Percentiles rank a stretch among this genome's conserved stretches.
Evolutionary conservation across 2,797 vertebrate species (phyloP).

Genomic region (Pelobates cultripes): DNA sequence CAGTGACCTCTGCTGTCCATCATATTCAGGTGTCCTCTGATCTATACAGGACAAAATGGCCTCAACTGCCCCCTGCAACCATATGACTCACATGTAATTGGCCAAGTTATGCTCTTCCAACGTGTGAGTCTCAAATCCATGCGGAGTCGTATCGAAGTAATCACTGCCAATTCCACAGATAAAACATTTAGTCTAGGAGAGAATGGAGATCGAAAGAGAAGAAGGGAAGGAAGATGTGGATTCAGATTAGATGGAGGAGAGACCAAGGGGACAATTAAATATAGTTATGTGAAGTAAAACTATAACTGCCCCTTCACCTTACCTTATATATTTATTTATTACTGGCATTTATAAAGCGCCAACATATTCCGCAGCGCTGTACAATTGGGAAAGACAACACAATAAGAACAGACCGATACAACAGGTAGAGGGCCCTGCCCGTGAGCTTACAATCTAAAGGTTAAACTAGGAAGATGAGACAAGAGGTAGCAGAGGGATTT

Average conservation of each 20-base stretch:
- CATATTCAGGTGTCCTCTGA: background rate
- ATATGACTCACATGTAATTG: slow-evolving; percentile 86
- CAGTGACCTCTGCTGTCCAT: background rate
- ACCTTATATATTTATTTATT: too few species aligned
- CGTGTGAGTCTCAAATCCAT: slow-evolving; percentile 94
- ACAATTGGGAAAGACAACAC: too few species aligned
- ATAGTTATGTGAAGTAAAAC: background rate
- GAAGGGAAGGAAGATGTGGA: background rate
- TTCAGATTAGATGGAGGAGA: slow-evolving; percentile 6
- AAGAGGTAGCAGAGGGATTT: too few species aligned
- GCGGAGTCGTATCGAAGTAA: slow-evolving; percentile 93
- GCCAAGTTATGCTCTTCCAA: slow-evolving; percentile 92
- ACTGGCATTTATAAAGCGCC: too few species aligned
- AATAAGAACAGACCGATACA: too few species aligned
- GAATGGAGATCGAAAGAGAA: background rate
- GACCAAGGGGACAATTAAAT: too few species aligned
- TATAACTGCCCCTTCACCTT: too few species aligned
- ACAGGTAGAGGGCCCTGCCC: too few species aligned
- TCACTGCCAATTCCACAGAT: slow-evolving; percentile 96
- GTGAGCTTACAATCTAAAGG: too few species aligned
- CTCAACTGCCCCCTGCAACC: background rate
- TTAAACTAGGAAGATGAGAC: too few species aligned
- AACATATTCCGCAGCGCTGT: too few species aligned
- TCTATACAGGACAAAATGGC: background rate
- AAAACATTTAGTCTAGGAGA: slow-evolving; percentile 89